These are phyloP conservation scores for Paradisaea rubra DNA, from an alignment of 2,113 vertebrate species.

Conservation along the genomic window DNA sequence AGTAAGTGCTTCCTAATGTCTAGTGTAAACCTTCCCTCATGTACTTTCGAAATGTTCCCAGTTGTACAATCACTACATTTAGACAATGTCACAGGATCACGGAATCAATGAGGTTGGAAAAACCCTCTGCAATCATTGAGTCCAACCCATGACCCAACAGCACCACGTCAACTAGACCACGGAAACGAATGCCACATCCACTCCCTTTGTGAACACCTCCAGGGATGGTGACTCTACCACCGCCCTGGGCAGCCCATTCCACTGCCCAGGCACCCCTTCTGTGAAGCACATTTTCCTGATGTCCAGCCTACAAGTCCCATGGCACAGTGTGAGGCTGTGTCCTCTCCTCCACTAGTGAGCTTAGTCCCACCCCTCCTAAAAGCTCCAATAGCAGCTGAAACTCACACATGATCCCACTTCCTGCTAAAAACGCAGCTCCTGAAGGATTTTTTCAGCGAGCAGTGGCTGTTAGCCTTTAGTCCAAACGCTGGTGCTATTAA, in stretches of 20 bases:
- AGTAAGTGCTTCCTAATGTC: not conserved
- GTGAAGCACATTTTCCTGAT: not conserved
- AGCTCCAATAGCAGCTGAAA: not conserved
- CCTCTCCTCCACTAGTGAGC: no score
- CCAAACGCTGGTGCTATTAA: rapidly evolving
- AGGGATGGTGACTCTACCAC: not conserved
- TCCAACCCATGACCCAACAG: not conserved
- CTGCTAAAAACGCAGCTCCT: not conserved
- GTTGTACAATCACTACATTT: rapidly evolving
- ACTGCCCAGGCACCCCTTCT: no score
- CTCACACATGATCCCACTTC: rapidly evolving
- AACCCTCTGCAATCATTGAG: not conserved
- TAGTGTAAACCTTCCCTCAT: rapidly evolving
- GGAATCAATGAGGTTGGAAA: not conserved
- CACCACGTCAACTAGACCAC: rapidly evolving
- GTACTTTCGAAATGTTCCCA: not conserved
- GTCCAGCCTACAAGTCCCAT: rapidly evolving
- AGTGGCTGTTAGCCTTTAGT: rapidly evolving
- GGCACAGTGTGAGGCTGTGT: rapidly evolving
- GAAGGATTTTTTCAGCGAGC: no score
- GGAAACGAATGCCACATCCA: no score
- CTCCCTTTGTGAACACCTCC: no score
- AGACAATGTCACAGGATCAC: rapidly evolving
- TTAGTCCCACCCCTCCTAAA: no score
- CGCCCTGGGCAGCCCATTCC: no score